These are phyloP conservation scores for Anagyrus pseudococci DNA, from an alignment of 2,888 invertebrate genomes.

Conservation along the genomic window DNA sequence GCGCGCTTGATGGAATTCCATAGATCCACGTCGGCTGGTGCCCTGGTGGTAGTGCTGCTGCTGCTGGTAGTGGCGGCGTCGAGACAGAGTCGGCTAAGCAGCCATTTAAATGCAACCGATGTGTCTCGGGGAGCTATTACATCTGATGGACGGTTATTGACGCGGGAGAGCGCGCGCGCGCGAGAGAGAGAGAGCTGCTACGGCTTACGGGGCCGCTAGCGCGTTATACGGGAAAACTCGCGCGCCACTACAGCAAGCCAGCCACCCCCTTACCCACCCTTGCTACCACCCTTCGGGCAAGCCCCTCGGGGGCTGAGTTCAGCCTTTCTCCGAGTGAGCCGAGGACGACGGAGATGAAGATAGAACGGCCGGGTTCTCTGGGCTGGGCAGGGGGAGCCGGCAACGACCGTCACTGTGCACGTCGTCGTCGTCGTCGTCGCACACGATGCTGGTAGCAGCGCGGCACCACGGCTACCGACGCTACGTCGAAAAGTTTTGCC, in stretches of 20 bases:
- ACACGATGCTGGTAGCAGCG: too few species aligned
- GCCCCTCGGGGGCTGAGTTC: slow-evolving; percentile 39
- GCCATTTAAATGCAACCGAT: slow-evolving; percentile 64
- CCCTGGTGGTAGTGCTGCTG: not conserved
- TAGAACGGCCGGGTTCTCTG: too few species aligned
- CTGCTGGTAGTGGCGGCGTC: slow-evolving; percentile 60
- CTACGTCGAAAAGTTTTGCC: slow-evolving; percentile 36
- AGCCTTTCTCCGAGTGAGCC: slow-evolving; percentile 38
- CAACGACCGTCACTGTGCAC: slow-evolving; percentile 26
- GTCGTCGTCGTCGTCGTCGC: slow-evolving; percentile 17
- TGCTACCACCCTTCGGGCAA: too few species aligned
- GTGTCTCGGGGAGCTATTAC: slow-evolving; percentile 63
- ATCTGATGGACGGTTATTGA: slow-evolving; percentile 63
- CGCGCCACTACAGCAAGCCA: slow-evolving; percentile 12
- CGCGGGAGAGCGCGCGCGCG: slow-evolving; percentile 60
- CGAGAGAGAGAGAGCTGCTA: slow-evolving; percentile 53
- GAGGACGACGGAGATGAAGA: slow-evolving; percentile 34
- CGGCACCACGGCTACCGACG: not conserved
- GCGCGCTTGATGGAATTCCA: slow-evolving; percentile 63
- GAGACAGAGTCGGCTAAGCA: slow-evolving; percentile 63
- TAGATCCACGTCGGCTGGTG: slow-evolving; percentile 61
- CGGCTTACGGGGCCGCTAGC: slow-evolving; percentile 34
- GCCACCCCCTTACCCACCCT: slow-evolving; percentile 15
- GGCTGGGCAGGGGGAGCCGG: slow-evolving; percentile 12
- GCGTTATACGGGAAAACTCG: slow-evolving; percentile 33